Base-by-base conservation (phyloP, 1,140 invertebrate species). In the Piezodorus guildinii region DNA sequence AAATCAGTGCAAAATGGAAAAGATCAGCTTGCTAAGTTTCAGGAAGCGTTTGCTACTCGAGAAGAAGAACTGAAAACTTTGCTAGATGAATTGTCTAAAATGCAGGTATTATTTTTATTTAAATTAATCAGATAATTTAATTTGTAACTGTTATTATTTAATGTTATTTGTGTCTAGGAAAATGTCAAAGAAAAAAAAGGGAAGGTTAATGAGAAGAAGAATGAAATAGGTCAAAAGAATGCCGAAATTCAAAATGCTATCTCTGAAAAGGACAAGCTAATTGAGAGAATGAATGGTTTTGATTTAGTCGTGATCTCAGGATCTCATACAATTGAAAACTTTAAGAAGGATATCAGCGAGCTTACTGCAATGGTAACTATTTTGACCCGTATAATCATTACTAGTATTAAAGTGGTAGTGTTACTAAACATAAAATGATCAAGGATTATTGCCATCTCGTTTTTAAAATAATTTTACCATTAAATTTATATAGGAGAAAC, bases 171-270 rank as follows among this genome's bases (percentile, higher is more conserved):
- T 51, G 62, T 66, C 64, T 68, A 78, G 77, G 73, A 74, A 63
- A 71, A 72, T 51, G 79, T 87, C 0, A 76, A 77, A 43, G 72
- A 78, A 46, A 68, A 82, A 0, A 82, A 90, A 69, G 68, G 68
- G 0, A 73, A 81, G 45, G 78, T 95, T 1, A 90, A 90, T 70
- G 77, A 79, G 60, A 83, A 90, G 66, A 94, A 94, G 71, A 79
- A 83, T 8, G 75, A 77, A 51, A 84, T 96, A 27, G 81, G 84
- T 54, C 76, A 81, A 15, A 84, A 90, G 67, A 92, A 87, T 71
- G 81, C 83, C 68, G 87, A 93, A 70, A 86, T 95, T 43, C 79
- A 84, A 46, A 75, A 77, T 16, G 77, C 84, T 17, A 66, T 74
- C 0, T 70, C 74, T 0, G 80, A 81, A 62, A 88, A 87, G 71